These are phyloP conservation scores for Protodeltote pygarga DNA, from an alignment of 2,888 invertebrate genomes.

Conservation along the genomic window DNA sequence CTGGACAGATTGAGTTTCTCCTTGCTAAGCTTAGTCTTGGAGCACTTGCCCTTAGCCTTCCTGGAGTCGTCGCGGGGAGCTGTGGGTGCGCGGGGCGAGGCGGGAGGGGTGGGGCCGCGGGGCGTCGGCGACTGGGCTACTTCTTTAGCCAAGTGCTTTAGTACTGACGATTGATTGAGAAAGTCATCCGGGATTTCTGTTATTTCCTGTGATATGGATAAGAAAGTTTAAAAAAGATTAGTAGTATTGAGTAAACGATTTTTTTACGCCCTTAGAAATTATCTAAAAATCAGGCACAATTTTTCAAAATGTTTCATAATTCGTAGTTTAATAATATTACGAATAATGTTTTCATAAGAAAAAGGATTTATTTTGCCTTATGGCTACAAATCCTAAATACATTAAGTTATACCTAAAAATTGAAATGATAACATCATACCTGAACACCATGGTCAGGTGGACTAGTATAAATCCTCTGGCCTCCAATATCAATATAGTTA, in stretches of 20 bases:
- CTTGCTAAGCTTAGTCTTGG: slow-evolving; percentile 78
- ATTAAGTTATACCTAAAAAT: background rate
- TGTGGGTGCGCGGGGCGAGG: slow-evolving; percentile 66
- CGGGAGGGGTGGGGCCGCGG: slow-evolving; percentile 71
- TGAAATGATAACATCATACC: slow-evolving; percentile 55
- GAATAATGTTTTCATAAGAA: too few relatives aligned
- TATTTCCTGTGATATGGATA: too few relatives aligned
- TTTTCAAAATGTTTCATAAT: too few relatives aligned
- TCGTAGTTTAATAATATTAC: too few relatives aligned
- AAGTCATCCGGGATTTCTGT: slow-evolving; percentile 95
- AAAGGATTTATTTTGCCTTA: too few relatives aligned
- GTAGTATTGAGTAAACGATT: slow-evolving; percentile 45
- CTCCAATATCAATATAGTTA: slow-evolving; percentile 82
- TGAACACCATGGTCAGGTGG: slow-evolving; percentile 85
- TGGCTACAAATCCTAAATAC: background rate
- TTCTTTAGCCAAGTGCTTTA: slow-evolving; percentile 94
- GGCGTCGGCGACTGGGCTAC: slow-evolving; percentile 84
- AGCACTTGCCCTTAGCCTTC: slow-evolving; percentile 69
- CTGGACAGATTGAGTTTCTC: slow-evolving; percentile 90
- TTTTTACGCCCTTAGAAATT: too few relatives aligned
- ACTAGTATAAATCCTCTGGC: slow-evolving; percentile 82
- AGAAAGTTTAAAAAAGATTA: background rate
- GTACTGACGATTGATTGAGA: slow-evolving; percentile 92
- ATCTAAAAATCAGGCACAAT: too few relatives aligned
- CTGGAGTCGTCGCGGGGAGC: slow-evolving; percentile 58